phyloP scores from a whole-genome alignment of 2,888 invertebrate genomes.

The Torymus auratus region DNA sequence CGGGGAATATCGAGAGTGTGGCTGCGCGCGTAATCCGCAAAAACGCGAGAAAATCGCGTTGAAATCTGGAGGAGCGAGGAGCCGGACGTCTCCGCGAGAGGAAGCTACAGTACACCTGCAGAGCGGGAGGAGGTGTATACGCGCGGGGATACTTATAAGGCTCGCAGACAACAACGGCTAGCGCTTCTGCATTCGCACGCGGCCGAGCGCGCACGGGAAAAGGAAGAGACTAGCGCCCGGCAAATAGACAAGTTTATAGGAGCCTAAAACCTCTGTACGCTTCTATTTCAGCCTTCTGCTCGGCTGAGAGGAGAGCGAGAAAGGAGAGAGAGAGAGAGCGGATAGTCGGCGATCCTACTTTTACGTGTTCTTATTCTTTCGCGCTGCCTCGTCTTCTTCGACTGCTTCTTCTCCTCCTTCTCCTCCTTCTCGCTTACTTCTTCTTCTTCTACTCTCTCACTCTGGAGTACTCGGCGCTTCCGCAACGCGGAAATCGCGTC shows the following conservation, averaged over 20 bases:
- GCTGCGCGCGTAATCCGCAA: too few relatives aligned
- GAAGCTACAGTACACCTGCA: too few relatives aligned
- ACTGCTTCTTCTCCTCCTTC: background rate
- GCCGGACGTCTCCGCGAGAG: too few relatives aligned
- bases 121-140: too few relatives aligned
- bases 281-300: conserved; percentile 21
- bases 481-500: conserved; percentile 26
- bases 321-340: background rate
- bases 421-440: conserved; percentile 4
- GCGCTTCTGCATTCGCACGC: background rate
- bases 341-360: conserved; percentile 15
- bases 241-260: conserved; percentile 47
- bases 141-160: too few relatives aligned
- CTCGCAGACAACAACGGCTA: too few relatives aligned
- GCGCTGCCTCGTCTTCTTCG: too few relatives aligned
- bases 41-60: too few relatives aligned
- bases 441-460: background rate
- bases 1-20: too few relatives aligned
- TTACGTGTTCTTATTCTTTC: conserved; percentile 11
- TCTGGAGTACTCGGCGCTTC: background rate
- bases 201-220: background rate
- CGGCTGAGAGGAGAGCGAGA: background rate
- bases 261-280: conserved; percentile 27
- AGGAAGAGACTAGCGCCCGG: background rate
- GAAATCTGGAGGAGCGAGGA: too few relatives aligned